phyloP scores from a whole-genome alignment of 2,888 invertebrate species.

The Hirudinaria manillensis region DNA sequence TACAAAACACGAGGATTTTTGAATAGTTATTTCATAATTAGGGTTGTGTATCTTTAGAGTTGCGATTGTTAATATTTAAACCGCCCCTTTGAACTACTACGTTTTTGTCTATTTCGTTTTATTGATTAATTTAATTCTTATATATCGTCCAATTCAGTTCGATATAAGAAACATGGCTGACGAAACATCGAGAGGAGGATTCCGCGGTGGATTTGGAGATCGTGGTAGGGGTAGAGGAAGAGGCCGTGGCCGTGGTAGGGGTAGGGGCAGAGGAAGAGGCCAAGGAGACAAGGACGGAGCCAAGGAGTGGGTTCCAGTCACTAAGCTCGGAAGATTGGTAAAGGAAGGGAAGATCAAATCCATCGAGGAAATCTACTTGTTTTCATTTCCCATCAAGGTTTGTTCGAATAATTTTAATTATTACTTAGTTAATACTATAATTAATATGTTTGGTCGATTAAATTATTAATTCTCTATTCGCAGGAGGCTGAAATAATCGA shows the following conservation, averaged over 20 bases:
- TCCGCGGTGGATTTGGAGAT: constrained; percentile 49
- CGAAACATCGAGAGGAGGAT: constrained; percentile 72
- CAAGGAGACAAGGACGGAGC: constrained; percentile 78
- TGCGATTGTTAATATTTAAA: no score
- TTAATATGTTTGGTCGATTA: no score
- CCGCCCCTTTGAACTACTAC: no score
- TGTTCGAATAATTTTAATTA: not conserved
- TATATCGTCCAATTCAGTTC: not conserved
- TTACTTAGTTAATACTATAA: no score
- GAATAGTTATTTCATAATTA: no score
- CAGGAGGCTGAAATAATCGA: constrained; percentile 96
- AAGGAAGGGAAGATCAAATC: constrained; percentile 89
- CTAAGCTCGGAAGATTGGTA: constrained; percentile 93
- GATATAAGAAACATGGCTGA: constrained; percentile 71
- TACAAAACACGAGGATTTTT: no score
- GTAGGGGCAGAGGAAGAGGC: constrained; percentile 49
- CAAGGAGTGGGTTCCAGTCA: constrained; percentile 97
- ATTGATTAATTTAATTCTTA: no score
- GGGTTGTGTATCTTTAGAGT: no score
- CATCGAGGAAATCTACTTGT: constrained; percentile 94
- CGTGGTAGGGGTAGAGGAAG: constrained; percentile 52
- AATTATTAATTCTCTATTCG: constrained; percentile 28
- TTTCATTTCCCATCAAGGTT: constrained; percentile 92
- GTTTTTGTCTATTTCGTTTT: no score
- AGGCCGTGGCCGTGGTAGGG: constrained; percentile 66